Evolutionary conservation across 2,797 vertebrate genomes (phyloP).

Genomic region (Bradypodion pumilum): DNA sequence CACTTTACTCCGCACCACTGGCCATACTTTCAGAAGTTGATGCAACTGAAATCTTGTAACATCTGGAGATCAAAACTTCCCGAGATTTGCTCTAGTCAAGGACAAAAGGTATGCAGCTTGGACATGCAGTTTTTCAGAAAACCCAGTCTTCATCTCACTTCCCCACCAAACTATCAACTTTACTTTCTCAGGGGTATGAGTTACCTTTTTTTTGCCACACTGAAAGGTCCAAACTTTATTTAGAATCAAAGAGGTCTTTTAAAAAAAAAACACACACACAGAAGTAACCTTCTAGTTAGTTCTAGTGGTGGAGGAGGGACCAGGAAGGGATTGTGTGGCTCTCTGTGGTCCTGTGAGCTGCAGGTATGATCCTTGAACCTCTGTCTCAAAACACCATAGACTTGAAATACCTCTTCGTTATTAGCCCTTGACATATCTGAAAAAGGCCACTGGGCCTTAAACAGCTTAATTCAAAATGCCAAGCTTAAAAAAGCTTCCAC

Average conservation of each 20-base stretch:
- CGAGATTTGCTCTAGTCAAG: not conserved
- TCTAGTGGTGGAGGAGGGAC: too few relatives aligned
- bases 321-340: too few relatives aligned
- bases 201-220: too few relatives aligned
- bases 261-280: too few relatives aligned
- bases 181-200: too few relatives aligned
- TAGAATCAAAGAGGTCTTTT: too few relatives aligned
- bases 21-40: not conserved
- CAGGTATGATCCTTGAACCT: not conserved
- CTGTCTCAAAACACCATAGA: not conserved
- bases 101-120: too few relatives aligned
- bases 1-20: not conserved
- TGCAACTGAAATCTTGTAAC: not conserved
- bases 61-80: not conserved
- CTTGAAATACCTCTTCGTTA: constrained; percentile 3
- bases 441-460: constrained; percentile 35
- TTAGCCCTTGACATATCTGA: constrained; percentile 33
- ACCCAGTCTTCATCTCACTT: too few relatives aligned
- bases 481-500: not conserved
- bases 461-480: constrained; percentile 24
- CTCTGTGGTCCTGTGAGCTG: not conserved
- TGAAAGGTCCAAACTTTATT: too few relatives aligned
- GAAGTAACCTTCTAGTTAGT: too few relatives aligned
- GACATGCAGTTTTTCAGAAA: too few relatives aligned
- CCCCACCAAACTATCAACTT: too few relatives aligned